Percentiles rank a stretch among this genome's conserved stretches.
Conservation (phyloP, 1,140 invertebrate species). For the Ruditapes philippinarum region DNA sequence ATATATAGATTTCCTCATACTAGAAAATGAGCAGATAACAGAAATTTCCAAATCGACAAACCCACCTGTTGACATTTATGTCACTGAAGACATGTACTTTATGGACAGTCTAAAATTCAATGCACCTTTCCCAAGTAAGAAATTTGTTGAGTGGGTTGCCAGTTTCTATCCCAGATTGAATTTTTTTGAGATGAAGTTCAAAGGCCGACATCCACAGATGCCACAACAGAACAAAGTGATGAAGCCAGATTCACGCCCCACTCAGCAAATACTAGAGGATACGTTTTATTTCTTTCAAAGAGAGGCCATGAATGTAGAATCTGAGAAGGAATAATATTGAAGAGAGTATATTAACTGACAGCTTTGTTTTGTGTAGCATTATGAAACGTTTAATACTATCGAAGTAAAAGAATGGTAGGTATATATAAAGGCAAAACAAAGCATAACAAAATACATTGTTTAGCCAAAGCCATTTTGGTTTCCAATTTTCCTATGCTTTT, state of each 20-base stretch:
- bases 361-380: too few species aligned
- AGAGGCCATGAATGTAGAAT: constrained; percentile 38
- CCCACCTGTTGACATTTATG: constrained; percentile 75
- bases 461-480: too few species aligned
- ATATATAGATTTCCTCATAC: constrained; percentile 78
- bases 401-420: too few species aligned
- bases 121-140: constrained; percentile 59
- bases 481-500: too few species aligned
- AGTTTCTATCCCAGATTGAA: constrained; percentile 56
- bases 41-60: constrained; percentile 75
- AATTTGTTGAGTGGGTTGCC: constrained; percentile 59
- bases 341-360: too few species aligned
- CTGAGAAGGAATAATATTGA: too few species aligned
- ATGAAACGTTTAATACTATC: too few species aligned
- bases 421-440: too few species aligned
- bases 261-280: constrained; percentile 57
- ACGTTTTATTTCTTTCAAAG: constrained; percentile 62
- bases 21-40: constrained; percentile 78
- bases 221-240: background rate
- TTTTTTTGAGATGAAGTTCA: constrained; percentile 55
- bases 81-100: constrained; percentile 77
- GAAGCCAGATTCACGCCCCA: constrained; percentile 39
- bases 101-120: constrained; percentile 75
- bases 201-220: constrained; percentile 22
- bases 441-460: too few species aligned